Conservation (phyloP, 2,113 vertebrate genomes). For the Microcebus lehilahytsara region DNA sequence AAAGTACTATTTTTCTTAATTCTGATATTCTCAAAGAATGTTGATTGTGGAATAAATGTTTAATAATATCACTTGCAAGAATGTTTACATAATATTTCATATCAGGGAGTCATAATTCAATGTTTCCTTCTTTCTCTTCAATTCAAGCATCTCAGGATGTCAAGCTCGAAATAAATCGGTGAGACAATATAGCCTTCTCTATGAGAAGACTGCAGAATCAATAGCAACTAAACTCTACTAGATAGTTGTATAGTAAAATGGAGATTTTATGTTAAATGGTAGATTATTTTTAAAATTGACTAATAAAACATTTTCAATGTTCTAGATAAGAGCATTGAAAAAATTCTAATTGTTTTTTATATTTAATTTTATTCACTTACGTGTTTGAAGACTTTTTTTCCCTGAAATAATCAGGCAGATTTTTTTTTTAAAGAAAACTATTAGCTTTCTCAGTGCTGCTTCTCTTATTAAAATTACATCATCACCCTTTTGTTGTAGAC, state of each 20-base stretch:
- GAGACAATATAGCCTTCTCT: background rate
- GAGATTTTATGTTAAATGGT: conserved; percentile 8
- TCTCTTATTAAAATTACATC: background rate
- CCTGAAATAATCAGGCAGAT: background rate
- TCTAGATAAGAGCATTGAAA: background rate
- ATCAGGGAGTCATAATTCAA: background rate
- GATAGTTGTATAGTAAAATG: background rate
- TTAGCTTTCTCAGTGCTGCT: background rate
- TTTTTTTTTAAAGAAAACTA: background rate
- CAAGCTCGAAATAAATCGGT: conserved; percentile 42
- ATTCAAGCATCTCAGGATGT: conserved; percentile 25
- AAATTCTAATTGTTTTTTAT: background rate
- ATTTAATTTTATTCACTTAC: conserved; percentile 16
- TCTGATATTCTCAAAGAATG: conserved; percentile 14
- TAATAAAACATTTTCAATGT: background rate
- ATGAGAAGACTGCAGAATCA: conserved; percentile 1
- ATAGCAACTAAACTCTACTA: background rate
- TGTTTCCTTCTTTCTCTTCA: conserved; percentile 36
- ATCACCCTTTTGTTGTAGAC: background rate
- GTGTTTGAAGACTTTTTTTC: background rate
- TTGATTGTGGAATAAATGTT: conserved; percentile 37
- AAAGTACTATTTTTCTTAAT: conserved; percentile 49
- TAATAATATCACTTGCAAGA: conserved; percentile 43
- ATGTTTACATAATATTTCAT: conserved; percentile 13
- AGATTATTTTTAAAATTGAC: background rate